Percentiles rank a stretch among this genome's conserved stretches.
phyloP scores from a whole-genome alignment of 2,797 vertebrate species.

The Chiroxiphia lanceolata region DNA sequence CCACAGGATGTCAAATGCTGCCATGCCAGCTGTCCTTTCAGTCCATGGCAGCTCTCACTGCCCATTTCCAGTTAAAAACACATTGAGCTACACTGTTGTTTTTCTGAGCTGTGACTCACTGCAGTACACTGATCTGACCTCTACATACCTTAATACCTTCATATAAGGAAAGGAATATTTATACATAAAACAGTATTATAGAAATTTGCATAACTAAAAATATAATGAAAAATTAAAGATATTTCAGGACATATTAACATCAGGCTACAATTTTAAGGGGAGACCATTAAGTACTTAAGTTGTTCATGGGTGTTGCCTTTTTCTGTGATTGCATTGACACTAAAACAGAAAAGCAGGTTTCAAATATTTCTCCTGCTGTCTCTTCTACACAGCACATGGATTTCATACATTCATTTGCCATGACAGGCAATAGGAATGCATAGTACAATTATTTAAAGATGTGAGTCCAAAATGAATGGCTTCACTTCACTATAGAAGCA shows the following conservation, averaged over 20 bases:
- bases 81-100: neutral
- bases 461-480: neutral
- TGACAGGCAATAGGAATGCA: neutral
- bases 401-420: neutral
- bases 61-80: conserved; percentile 49
- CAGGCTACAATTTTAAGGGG: neutral
- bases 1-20: conserved; percentile 66
- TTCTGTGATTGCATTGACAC: neutral
- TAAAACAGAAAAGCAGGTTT: neutral
- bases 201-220: neutral
- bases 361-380: neutral
- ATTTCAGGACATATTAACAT: neutral
- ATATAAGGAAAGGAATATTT: neutral
- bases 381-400: neutral
- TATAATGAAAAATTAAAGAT: neutral
- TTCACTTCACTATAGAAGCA: neutral
- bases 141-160: neutral
- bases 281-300: neutral
- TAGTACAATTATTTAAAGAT: neutral
- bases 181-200: neutral
- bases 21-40: conserved; percentile 66
- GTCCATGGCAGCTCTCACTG: conserved; percentile 6
- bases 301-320: neutral
- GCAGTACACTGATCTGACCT: neutral
- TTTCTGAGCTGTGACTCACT: conserved; percentile 19